Conservation (phyloP, 1,140 invertebrate genomes). For the Geopemphigus sp. region DNA sequence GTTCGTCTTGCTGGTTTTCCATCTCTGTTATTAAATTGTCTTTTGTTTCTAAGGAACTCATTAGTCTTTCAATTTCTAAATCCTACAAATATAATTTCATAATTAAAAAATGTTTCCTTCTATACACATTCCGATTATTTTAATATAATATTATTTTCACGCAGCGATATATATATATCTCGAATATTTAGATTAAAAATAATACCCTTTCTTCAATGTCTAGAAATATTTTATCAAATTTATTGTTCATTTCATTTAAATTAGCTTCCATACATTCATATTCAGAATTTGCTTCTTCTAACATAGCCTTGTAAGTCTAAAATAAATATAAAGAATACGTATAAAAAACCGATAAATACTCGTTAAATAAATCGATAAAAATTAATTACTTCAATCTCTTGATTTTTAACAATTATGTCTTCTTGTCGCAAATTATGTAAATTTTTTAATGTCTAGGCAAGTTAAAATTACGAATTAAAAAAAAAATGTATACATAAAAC, state of each 20-base stretch:
- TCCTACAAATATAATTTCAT: neutral
- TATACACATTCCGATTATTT: too few species aligned
- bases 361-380: neutral
- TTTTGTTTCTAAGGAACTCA: constrained; percentile 31
- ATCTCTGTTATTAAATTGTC: constrained; percentile 33
- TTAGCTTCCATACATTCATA: constrained; percentile 30
- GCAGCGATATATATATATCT: too few species aligned
- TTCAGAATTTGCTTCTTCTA: constrained; percentile 18
- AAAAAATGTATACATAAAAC: too few species aligned
- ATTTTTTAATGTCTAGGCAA: constrained; percentile 12
- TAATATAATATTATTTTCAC: too few species aligned
- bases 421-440: neutral
- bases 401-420: constrained; percentile 6
- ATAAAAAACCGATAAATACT: neutral
- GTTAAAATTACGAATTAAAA: neutral
- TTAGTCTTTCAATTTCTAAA: constrained; percentile 50
- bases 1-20: constrained; percentile 15
- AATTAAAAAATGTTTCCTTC: neutral
- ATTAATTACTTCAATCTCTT: constrained; percentile 32
- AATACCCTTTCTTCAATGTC: constrained; percentile 22
- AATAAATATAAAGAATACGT: neutral
- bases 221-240: neutral
- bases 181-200: too few species aligned
- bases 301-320: constrained; percentile 30
- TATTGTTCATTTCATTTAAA: constrained; percentile 21